Percentiles rank a stretch among this genome's conserved stretches.
Conservation (phyloP, 2,888 invertebrate species). For the Beris chalybata region DNA sequence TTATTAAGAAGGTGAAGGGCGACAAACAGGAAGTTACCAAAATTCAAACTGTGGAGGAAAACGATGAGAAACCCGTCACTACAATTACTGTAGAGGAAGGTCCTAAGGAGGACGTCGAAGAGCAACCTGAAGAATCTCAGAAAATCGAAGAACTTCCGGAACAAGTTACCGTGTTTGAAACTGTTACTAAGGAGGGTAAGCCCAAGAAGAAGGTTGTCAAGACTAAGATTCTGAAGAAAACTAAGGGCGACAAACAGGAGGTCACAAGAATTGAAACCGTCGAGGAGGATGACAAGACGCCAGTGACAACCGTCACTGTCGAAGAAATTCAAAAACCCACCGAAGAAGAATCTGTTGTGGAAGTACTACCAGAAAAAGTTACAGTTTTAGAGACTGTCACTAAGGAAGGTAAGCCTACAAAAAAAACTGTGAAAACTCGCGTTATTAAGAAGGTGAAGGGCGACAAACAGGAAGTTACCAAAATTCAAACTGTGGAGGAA, state of each 20-base stretch:
- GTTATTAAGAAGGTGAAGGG: constrained; percentile 45
- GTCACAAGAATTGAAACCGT: constrained; percentile 54
- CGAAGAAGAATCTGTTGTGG: constrained; percentile 38
- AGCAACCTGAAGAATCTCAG: background rate
- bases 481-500: constrained; percentile 48
- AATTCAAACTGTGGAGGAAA: constrained; percentile 48
- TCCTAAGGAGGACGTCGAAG: constrained; percentile 44
- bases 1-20: constrained; percentile 45
- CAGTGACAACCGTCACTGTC: constrained; percentile 52
- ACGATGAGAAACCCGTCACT: constrained; percentile 49
- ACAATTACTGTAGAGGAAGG: constrained; percentile 45
- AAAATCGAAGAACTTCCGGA: constrained; percentile 50
- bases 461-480: constrained; percentile 46
- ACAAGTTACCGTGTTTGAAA: constrained; percentile 50
- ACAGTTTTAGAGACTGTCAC: constrained; percentile 37
- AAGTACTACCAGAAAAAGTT: constrained; percentile 47
- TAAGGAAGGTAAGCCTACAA: constrained; percentile 45
- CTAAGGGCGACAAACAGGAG: constrained; percentile 53
- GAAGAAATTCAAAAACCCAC: constrained; percentile 47
- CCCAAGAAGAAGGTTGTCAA: constrained; percentile 53
- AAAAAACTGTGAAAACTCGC: constrained; percentile 46
- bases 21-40: constrained; percentile 47
- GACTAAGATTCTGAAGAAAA: constrained; percentile 58
- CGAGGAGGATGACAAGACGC: constrained; percentile 56
- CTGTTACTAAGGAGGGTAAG: constrained; percentile 54